A percentile compares a stretch with the other conserved stretches of the same genome.
These are phyloP conservation scores for Panthera tigris DNA, from an alignment of 2,113 vertebrate genomes.

Conservation along the genomic window DNA sequence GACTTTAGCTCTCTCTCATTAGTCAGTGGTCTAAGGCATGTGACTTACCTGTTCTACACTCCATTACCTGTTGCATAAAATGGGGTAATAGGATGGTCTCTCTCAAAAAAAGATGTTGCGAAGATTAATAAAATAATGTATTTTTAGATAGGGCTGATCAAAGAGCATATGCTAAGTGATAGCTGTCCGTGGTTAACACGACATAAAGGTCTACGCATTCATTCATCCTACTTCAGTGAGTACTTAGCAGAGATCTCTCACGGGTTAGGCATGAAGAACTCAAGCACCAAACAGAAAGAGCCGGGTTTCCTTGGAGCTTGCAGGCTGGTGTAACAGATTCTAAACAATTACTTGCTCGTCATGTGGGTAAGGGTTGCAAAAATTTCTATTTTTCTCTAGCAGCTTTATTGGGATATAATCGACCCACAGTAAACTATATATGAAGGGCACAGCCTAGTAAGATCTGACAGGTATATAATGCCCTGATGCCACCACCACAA, in stretches of 20 bases:
- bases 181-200: background rate
- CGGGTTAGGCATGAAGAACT: background rate
- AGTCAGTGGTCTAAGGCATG: background rate
- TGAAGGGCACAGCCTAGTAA: background rate
- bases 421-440: background rate
- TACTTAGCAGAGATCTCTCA: background rate
- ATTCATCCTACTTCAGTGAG: background rate
- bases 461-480: background rate
- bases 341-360: background rate
- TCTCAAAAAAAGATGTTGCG: slow-evolving; percentile 1
- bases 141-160: background rate
- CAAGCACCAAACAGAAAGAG: background rate
- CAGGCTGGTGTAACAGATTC: background rate
- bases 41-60: background rate
- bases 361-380: background rate
- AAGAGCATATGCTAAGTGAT: background rate
- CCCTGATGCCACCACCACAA: background rate
- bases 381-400: background rate
- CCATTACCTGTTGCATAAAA: slow-evolving; percentile 8
- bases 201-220: background rate
- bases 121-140: slow-evolving; percentile 20
- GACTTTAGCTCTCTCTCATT: background rate
- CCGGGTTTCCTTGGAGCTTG: background rate
- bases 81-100: background rate
- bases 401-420: background rate